Evolutionary conservation across 2,113 vertebrate species (phyloP).

Genomic region (Accipiter cooperii): DNA sequence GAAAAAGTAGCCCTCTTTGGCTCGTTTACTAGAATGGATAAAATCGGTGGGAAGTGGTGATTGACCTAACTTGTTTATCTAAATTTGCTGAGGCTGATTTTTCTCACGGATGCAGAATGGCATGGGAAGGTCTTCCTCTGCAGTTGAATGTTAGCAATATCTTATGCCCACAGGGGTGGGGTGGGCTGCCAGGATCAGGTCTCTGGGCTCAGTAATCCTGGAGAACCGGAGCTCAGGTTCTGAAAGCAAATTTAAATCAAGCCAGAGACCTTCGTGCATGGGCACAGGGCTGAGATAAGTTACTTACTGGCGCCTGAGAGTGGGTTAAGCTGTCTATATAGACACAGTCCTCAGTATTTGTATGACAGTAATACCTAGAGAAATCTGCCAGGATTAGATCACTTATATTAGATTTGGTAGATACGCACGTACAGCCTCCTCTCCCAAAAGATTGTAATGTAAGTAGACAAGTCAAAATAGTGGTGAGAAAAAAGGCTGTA

Average conservation of each 20-base stretch:
- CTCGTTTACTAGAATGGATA: not conserved
- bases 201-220: not conserved
- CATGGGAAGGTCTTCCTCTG: not conserved
- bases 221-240: not conserved
- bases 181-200: not conserved
- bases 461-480: slow-evolving; percentile 45
- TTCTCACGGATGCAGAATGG: not conserved
- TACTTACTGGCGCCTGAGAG: not conserved
- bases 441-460: slow-evolving; percentile 32
- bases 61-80: not conserved
- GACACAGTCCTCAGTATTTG: slow-evolving; percentile 12
- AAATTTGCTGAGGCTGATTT: not conserved
- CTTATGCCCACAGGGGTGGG: not conserved
- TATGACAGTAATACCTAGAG: slow-evolving; percentile 48
- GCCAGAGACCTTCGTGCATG: not conserved
- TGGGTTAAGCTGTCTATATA: slow-evolving; percentile 56
- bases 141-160: not conserved
- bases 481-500: slow-evolving; percentile 9
- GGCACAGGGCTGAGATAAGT: not conserved
- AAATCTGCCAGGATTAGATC: slow-evolving; percentile 56
- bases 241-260: not conserved
- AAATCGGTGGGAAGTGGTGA: not conserved
- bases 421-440: not conserved
- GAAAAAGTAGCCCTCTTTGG: not conserved
- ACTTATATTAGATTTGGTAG: slow-evolving; percentile 49